Conservation (phyloP, 2,797 vertebrate species). For the Vireo griseus region DNA sequence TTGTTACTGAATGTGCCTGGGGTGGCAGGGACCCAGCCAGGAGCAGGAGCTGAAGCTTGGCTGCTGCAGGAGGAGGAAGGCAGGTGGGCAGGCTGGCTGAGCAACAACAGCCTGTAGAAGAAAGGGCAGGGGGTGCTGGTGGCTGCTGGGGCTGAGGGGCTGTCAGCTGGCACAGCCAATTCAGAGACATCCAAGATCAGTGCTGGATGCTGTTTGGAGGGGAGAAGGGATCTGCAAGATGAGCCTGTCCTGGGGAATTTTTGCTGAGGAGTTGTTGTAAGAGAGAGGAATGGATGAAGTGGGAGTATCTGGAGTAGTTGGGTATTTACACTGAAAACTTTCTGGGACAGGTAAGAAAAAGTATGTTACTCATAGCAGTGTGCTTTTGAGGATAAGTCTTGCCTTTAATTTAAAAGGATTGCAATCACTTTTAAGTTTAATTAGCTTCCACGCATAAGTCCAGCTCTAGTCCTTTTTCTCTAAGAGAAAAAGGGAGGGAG, state of each 20-base stretch:
- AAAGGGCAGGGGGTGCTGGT: neutral
- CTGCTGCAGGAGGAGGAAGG: neutral
- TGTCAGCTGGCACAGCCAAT: neutral
- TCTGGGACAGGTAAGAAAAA: neutral
- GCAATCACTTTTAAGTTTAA: neutral
- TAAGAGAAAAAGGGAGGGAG: neutral
- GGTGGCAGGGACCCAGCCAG: neutral
- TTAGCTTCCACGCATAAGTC: neutral
- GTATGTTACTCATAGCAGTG: neutral
- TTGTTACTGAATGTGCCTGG: neutral
- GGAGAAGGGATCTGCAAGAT: neutral
- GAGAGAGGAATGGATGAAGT: neutral
- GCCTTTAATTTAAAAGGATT: neutral
- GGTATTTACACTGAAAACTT: neutral
- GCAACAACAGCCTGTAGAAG: neutral
- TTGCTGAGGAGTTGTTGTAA: neutral
- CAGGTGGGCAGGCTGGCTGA: neutral
- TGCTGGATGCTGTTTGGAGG: neutral
- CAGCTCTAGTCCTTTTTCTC: neutral
- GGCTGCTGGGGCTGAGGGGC: neutral
- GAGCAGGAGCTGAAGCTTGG: neutral
- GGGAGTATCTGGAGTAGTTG: neutral
- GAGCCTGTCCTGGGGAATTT: neutral
- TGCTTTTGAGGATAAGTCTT: neutral
- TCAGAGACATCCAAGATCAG: neutral